Percentiles rank a stretch among this genome's conserved stretches.
These are phyloP conservation scores for Phrixothrix hirtus DNA, from an alignment of 2,888 invertebrate genomes.

Conservation along the genomic window DNA sequence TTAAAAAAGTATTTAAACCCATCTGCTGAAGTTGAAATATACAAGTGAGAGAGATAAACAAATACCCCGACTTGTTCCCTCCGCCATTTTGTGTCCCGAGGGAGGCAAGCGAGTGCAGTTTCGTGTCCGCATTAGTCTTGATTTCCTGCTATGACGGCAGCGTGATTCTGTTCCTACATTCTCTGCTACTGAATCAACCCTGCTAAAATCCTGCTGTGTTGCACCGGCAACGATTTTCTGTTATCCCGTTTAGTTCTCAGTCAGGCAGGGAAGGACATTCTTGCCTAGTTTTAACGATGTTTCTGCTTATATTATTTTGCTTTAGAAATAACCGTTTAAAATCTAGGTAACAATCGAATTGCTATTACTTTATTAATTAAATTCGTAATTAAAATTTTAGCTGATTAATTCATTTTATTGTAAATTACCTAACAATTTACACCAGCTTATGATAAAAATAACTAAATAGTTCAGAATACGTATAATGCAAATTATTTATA, in stretches of 20 bases:
- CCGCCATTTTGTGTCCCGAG: slow-evolving; percentile 54
- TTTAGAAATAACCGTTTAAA: no score
- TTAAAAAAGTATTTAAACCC: no score
- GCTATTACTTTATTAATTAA: no score
- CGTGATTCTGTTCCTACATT: slow-evolving; percentile 40
- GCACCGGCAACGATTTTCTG: slow-evolving; percentile 19
- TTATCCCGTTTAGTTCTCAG: slow-evolving; percentile 8
- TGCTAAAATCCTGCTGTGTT: slow-evolving; percentile 20
- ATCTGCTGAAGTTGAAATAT: no score
- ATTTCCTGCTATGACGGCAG: slow-evolving; percentile 61
- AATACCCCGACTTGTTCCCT: slow-evolving; percentile 42
- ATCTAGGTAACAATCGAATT: no score
- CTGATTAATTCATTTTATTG: no score
- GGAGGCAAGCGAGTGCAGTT: slow-evolving; percentile 62
- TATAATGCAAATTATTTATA: no score
- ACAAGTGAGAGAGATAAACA: slow-evolving; percentile 27
- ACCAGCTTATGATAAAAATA: no score
- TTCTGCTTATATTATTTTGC: no score
- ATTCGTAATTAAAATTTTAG: no score
- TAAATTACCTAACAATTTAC: no score
- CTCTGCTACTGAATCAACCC: slow-evolving; percentile 26
- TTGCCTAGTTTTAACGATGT: slow-evolving; percentile 5
- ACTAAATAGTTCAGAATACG: no score
- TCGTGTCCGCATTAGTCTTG: slow-evolving; percentile 69
- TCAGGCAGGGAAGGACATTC: slow-evolving; percentile 8